Evolutionary conservation across 2,113 vertebrate genomes (phyloP).

Genomic region (Indri indri): DNA sequence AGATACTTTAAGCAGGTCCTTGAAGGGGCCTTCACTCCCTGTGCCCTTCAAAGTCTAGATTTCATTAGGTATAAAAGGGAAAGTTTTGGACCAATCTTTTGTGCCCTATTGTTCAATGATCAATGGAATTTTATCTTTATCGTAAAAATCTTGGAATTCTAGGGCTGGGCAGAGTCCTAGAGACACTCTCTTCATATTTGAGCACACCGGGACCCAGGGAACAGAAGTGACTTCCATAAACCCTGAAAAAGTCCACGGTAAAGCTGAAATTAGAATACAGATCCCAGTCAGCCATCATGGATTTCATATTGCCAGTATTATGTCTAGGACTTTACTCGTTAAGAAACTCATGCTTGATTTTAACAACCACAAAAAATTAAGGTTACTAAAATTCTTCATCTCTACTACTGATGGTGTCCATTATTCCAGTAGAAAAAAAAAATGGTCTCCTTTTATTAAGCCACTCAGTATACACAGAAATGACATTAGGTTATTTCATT

Average conservation of each 20-base stretch:
- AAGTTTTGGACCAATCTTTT: background rate
- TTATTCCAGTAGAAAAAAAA: background rate
- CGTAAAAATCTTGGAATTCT: background rate
- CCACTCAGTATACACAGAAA: background rate
- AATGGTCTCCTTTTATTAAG: background rate
- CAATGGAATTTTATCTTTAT: background rate
- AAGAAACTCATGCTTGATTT: background rate
- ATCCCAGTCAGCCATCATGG: background rate
- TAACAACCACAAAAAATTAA: background rate
- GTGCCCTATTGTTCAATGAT: background rate
- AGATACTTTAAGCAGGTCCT: background rate
- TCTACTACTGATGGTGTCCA: background rate
- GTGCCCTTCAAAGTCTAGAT: background rate
- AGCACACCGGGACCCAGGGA: background rate
- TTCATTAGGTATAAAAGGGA: background rate
- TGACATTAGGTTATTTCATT: background rate
- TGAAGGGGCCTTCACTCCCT: background rate
- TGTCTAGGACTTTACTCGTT: background rate
- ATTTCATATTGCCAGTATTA: background rate
- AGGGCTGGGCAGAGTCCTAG: background rate
- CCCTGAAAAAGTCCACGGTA: background rate
- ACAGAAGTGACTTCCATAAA: background rate
- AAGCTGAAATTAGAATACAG: rapidly evolving
- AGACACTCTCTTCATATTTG: background rate
- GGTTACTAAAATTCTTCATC: background rate